Conservation (phyloP, 2,888 invertebrate species). For the Shargacucullia verbasci region DNA sequence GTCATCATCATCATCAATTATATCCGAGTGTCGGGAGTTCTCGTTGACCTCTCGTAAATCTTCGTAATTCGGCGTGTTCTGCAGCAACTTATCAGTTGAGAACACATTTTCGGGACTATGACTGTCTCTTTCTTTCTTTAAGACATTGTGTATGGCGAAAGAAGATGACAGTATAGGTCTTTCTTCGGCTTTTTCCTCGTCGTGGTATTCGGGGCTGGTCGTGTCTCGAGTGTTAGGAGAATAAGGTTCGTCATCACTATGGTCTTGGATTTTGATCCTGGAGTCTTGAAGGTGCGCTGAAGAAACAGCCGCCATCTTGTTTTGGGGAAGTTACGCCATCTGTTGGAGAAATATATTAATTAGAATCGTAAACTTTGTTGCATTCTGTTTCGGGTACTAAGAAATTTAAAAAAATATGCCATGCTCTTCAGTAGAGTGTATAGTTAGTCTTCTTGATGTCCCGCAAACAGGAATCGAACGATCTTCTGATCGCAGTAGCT, state of each 20-base stretch:
- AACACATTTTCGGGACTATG: constrained; percentile 85
- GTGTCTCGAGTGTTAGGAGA: constrained; percentile 82
- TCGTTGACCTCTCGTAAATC: constrained; percentile 63
- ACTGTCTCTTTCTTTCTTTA: constrained; percentile 84
- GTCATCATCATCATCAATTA: constrained; percentile 75
- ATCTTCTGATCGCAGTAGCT: too few species aligned
- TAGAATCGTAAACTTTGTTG: neutral
- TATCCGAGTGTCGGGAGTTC: constrained; percentile 70
- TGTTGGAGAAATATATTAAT: constrained; percentile 56
- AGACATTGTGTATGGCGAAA: constrained; percentile 86
- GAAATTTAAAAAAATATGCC: too few species aligned
- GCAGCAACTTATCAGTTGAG: constrained; percentile 83
- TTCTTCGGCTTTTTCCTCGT: constrained; percentile 78
- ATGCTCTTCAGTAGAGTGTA: too few species aligned
- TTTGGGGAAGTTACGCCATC: constrained; percentile 77
- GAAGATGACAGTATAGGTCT: constrained; percentile 77
- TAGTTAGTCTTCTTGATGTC: too few species aligned
- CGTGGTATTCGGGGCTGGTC: constrained; percentile 79
- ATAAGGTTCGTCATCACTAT: constrained; percentile 84
- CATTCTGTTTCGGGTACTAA: too few species aligned
- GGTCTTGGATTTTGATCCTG: constrained; percentile 80
- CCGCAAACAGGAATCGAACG: too few species aligned
- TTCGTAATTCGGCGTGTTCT: constrained; percentile 82
- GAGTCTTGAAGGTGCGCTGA: constrained; percentile 80
- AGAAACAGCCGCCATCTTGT: constrained; percentile 85